Base-by-base conservation (phyloP, 2,888 invertebrate species). In the Eupeodes latifasciatus region DNA sequence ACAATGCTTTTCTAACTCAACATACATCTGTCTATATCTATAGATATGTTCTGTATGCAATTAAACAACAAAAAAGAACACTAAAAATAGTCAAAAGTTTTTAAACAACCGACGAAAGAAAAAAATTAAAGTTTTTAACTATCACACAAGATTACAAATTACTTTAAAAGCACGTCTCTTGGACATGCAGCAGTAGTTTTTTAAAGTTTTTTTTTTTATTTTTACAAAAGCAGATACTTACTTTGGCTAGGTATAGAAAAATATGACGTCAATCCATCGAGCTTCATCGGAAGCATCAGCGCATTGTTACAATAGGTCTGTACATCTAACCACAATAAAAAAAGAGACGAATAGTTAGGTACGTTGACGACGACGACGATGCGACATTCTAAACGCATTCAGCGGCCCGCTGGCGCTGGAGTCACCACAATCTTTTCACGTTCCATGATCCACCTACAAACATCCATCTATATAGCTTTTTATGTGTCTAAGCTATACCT, bases 161-260 rank as follows among this genome's bases (percentile, higher is more conserved):
- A 85, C 84, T 88, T 84, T 67, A 66, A 66, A 88, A 81, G 85
- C 88, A 88, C 88, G 88, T 88, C 81, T 84, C 77, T 85, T 88
- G 69, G 88, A 81, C 78, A 87, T 85, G 85, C 78, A 78, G 88
- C 84, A 84, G 81, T 64, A 78, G 81, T 69, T 64, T 78, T 19
- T 79, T 67, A 55, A 76, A 27, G 64, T 84, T 87, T 84, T 76
- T 53, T 74, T 27, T 27, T 27, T 27, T 27, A 3, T 27, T 19
- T 19, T 19, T 19, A 19, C 19, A 86, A 44, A 61, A 67, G 40
- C 69, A 59, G 36, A 77, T 62, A 69, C 19, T 5, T 74, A 83
- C 61, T 27, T 62, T 47, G 53, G 71, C 76, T 59, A 47, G 47
- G 9, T 11, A 47, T 11, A 47, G 11, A 11, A 11, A 47, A 10